A percentile compares a stretch with the other conserved stretches of the same genome.
phyloP scores from a whole-genome alignment of 2,888 invertebrate genomes.

The Cistogaster globosa region DNA sequence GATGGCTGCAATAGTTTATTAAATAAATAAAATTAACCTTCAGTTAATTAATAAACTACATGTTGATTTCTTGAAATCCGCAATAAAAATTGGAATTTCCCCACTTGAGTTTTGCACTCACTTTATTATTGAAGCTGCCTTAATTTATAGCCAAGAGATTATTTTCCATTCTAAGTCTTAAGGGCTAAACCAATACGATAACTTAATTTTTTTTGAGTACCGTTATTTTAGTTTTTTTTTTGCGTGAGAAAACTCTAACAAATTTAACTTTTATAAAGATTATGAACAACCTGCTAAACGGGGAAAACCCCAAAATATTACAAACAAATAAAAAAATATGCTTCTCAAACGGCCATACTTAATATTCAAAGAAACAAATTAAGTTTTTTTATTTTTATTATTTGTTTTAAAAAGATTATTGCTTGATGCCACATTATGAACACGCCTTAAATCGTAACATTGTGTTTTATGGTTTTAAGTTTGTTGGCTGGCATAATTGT shows the following conservation, averaged over 20 bases:
- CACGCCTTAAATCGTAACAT: slow-evolving; percentile 68
- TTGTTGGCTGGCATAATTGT: slow-evolving; percentile 39
- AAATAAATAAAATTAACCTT: slow-evolving; percentile 27
- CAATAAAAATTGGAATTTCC: slow-evolving; percentile 21
- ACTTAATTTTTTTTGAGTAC: not conserved
- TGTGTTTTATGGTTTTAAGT: slow-evolving; percentile 25
- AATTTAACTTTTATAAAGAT: slow-evolving; percentile 20
- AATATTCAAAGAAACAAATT: not conserved
- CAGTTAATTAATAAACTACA: slow-evolving; percentile 36
- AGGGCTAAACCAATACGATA: too few species aligned
- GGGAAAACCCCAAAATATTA: slow-evolving; percentile 54
- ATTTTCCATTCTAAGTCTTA: too few species aligned
- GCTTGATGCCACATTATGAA: slow-evolving; percentile 36
- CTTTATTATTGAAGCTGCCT: too few species aligned
- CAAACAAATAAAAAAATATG: slow-evolving; percentile 36
- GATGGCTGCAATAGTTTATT: slow-evolving; percentile 35
- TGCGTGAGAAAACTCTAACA: slow-evolving; percentile 40
- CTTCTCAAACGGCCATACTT: not conserved
- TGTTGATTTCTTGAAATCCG: slow-evolving; percentile 50
- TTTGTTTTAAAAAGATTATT: not conserved
- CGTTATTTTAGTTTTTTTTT: slow-evolving; percentile 37
- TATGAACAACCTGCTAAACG: slow-evolving; percentile 37
- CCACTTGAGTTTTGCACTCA: not conserved
- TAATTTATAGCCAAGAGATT: too few species aligned
- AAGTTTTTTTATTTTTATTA: slow-evolving; percentile 15